Percentiles rank a stretch among this genome's conserved stretches.
Evolutionary conservation across 2,888 invertebrate species (phyloP).

Genomic region (Prionchulus punctatus): DNA sequence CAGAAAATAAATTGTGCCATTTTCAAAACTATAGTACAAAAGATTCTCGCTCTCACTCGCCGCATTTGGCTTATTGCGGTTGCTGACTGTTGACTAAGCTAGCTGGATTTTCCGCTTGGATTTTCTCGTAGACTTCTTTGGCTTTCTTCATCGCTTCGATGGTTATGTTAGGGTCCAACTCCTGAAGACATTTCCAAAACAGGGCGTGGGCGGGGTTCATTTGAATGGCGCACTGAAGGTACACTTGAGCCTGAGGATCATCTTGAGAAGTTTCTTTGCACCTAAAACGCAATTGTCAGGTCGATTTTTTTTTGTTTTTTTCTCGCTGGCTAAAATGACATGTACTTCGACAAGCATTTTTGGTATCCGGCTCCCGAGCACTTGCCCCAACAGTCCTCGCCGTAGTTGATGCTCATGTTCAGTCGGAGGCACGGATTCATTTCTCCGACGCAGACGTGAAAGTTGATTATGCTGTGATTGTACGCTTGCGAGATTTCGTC

Average conservation of each 20-base stretch:
- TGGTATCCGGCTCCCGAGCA: not conserved
- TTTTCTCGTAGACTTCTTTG: too few relatives aligned
- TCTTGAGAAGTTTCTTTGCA: not conserved
- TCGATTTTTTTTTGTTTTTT: not conserved
- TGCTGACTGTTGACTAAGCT: too few relatives aligned
- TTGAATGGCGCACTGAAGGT: not conserved
- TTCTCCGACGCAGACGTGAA: not conserved
- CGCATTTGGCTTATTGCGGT: too few relatives aligned
- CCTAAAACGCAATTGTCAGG: not conserved
- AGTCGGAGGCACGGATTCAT: not conserved
- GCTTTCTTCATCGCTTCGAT: too few relatives aligned
- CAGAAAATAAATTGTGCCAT: too few relatives aligned
- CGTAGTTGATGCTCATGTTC: not conserved
- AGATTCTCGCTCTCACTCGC: too few relatives aligned
- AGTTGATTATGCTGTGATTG: not conserved
- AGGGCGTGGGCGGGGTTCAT: not conserved
- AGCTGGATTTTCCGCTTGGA: too few relatives aligned
- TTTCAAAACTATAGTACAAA: too few relatives aligned
- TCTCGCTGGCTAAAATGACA: not conserved
- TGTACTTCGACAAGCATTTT: not conserved
- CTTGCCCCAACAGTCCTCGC: not conserved
- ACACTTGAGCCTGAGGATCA: not conserved
- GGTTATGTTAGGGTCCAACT: too few relatives aligned
- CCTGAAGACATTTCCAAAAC: not conserved
- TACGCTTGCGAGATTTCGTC: not conserved